phyloP scores from a whole-genome alignment of 2,797 vertebrate genomes.

The Sebastes flavidus region DNA sequence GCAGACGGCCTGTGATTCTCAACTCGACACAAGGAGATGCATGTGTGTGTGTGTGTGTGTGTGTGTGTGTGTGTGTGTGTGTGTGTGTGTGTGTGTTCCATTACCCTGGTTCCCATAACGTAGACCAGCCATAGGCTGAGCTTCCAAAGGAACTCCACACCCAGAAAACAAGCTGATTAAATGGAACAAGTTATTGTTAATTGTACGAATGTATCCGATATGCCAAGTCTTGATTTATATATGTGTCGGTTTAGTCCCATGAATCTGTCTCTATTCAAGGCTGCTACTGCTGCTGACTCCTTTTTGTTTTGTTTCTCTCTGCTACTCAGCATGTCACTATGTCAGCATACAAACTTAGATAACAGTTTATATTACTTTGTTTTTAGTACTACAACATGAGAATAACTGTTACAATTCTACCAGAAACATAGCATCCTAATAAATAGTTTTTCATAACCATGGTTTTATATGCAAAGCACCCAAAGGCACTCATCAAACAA shows the following conservation, averaged over 20 bases:
- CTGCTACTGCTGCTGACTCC: neutral
- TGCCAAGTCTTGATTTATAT: slow-evolving; percentile 3
- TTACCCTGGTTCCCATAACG: slow-evolving; percentile 46
- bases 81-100: slow-evolving; percentile 14
- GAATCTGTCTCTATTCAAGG: slow-evolving; percentile 1
- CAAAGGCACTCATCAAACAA: neutral
- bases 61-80: neutral
- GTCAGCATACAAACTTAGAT: neutral
- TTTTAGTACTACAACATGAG: neutral
- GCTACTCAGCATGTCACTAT: neutral
- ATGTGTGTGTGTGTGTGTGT: slow-evolving; percentile 13
- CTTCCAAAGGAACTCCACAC: slow-evolving; percentile 56
- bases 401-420: neutral
- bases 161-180: slow-evolving; percentile 39
- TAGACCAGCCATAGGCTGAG: slow-evolving; percentile 24
- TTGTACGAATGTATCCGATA: slow-evolving; percentile 28
- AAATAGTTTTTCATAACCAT: neutral
- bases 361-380: neutral
- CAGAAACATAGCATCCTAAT: neutral
- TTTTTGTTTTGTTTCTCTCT: neutral
- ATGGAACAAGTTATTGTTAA: slow-evolving; percentile 48
- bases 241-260: neutral
- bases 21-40: slow-evolving; percentile 28
- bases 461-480: neutral
- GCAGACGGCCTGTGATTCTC: slow-evolving; percentile 47